Evolutionary conservation across 2,113 vertebrate species (phyloP).

Genomic region (Dicrurus megarhynchus): DNA sequence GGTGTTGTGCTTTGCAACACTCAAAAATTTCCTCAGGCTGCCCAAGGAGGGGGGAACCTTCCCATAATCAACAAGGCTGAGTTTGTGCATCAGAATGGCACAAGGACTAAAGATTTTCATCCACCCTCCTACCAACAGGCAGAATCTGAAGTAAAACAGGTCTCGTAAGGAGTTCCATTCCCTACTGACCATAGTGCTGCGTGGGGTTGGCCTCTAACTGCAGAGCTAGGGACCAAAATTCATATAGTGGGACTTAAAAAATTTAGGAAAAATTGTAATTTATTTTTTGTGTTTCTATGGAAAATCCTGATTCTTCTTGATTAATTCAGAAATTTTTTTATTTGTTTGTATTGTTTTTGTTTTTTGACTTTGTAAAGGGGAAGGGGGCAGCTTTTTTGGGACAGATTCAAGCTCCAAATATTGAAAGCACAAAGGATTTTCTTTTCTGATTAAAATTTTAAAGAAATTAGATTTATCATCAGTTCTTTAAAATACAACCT

Average conservation of each 20-base stretch:
- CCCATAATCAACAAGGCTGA: fast-evolving
- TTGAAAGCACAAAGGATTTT: background rate
- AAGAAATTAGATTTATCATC: background rate
- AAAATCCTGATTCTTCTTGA: background rate
- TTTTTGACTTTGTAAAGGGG: too few relatives aligned
- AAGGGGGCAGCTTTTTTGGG: too few relatives aligned
- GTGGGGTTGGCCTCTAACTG: background rate
- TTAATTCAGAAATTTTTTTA: background rate
- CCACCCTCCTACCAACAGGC: background rate
- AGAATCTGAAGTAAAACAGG: background rate
- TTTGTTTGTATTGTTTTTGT: background rate
- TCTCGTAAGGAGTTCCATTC: background rate
- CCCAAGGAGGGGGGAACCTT: background rate
- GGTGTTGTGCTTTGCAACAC: too few relatives aligned
- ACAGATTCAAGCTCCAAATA: background rate
- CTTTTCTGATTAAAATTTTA: background rate
- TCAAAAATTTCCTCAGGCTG: background rate
- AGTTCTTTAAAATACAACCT: background rate
- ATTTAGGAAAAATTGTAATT: background rate
- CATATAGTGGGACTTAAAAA: background rate
- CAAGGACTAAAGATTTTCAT: background rate
- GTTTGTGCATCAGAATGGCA: background rate
- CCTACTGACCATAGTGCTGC: background rate
- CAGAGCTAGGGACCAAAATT: background rate
- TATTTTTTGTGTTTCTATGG: background rate